phyloP scores from a whole-genome alignment of 2,113 vertebrate genomes.

The Syngnathus typhle region DNA sequence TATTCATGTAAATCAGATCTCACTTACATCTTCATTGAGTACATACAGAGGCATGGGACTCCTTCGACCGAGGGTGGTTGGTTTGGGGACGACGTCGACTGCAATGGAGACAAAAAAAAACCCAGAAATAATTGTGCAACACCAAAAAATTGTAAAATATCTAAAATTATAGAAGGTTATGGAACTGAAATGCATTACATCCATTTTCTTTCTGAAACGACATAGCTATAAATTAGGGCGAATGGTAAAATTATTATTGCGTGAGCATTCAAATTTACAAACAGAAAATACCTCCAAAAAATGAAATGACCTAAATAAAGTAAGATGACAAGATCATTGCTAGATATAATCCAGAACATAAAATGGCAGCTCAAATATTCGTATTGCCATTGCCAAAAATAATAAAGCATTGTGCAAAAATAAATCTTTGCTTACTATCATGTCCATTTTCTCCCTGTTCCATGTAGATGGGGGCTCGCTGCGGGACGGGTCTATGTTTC shows the following conservation, averaged over 20 bases:
- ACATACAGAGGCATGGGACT: conserved; percentile 86
- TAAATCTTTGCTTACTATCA: conserved; percentile 72
- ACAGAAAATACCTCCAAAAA: too few relatives aligned
- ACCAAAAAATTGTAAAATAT: neutral
- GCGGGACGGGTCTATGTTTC: conserved; percentile 76
- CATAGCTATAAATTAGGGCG: too few relatives aligned
- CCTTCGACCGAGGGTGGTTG: conserved; percentile 79
- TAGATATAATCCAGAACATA: too few relatives aligned
- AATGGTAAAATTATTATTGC: too few relatives aligned
- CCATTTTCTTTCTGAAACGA: too few relatives aligned
- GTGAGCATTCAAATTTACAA: too few relatives aligned
- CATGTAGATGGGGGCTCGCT: conserved; percentile 71
- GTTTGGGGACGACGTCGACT: conserved; percentile 81
- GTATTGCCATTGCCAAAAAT: too few relatives aligned
- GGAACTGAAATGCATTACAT: too few relatives aligned
- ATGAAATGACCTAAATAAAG: too few relatives aligned
- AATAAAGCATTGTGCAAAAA: neutral
- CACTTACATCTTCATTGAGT: conserved; percentile 82
- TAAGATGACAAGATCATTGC: too few relatives aligned
- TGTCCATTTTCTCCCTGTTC: conserved; percentile 82
- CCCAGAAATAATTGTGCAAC: neutral
- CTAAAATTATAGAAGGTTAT: neutral
- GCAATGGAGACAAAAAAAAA: conserved; percentile 14
- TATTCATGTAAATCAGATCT: too few relatives aligned
- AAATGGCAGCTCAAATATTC: neutral